phyloP scores from a whole-genome alignment of 1,140 invertebrate species.

The Lucilia cuprina region DNA sequence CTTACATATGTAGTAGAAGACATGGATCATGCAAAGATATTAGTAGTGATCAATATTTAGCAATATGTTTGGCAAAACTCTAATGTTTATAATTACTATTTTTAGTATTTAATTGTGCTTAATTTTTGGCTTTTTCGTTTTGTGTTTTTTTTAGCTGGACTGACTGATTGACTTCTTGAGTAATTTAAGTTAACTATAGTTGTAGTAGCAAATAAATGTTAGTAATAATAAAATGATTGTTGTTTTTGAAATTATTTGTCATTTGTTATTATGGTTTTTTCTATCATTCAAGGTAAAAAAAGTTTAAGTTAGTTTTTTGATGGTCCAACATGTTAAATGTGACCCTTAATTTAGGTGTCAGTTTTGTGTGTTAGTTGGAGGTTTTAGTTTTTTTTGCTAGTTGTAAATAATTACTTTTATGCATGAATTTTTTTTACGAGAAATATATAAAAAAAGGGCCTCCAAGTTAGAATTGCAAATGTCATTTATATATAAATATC shows the following conservation, averaged over 20 bases:
- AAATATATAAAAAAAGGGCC: not conserved
- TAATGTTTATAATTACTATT: too few relatives aligned
- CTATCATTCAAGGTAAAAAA: not conserved
- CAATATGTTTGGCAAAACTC: too few relatives aligned
- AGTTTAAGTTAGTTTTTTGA: not conserved
- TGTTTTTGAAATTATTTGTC: not conserved
- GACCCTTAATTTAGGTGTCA: conserved; percentile 23
- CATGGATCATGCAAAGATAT: too few relatives aligned
- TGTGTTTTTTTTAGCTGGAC: not conserved
- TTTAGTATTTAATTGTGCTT: too few relatives aligned
- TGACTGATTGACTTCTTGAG: not conserved
- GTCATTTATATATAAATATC: not conserved
- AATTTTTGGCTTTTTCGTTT: too few relatives aligned
- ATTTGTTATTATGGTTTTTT: not conserved
- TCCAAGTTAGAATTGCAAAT: not conserved
- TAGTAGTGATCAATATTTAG: too few relatives aligned
- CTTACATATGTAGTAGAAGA: too few relatives aligned
- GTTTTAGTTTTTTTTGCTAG: not conserved
- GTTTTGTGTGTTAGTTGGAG: not conserved
- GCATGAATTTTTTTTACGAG: not conserved
- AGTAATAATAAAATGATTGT: not conserved
- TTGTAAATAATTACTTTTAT: not conserved
- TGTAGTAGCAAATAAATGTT: too few relatives aligned
- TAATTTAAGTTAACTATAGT: not conserved
- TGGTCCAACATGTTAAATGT: not conserved